Percentiles rank a stretch among this genome's conserved stretches.
These are phyloP conservation scores for Halcyon malimbica DNA, from an alignment of 2,113 vertebrate genomes.

Conservation along the genomic window DNA sequence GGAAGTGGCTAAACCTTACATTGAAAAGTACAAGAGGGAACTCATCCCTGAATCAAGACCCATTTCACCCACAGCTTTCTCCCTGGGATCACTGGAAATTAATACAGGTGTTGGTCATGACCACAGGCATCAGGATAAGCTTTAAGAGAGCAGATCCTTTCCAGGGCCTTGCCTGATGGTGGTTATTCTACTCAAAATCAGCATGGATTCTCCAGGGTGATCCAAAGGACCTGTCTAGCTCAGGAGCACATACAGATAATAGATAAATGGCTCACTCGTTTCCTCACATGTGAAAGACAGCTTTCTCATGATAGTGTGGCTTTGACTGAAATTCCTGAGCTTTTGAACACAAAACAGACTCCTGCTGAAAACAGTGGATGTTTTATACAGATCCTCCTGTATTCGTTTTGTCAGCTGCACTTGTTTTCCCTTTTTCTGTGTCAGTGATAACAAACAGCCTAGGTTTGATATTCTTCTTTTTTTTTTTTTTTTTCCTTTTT, in stretches of 20 bases:
- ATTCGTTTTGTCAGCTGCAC: neutral
- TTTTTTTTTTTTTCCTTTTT: neutral
- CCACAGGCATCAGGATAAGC: constrained; percentile 40
- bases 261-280: neutral
- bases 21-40: constrained; percentile 92
- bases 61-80: constrained; percentile 92
- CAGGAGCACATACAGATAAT: neutral
- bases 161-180: neutral
- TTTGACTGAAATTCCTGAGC: neutral
- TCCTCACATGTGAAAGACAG: neutral
- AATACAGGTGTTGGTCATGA: constrained; percentile 17
- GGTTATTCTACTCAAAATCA: accelerated
- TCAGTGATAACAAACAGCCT: neutral
- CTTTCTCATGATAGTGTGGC: neutral
- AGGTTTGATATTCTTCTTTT: neutral
- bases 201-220: neutral
- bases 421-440: neutral
- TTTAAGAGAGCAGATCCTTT: constrained; percentile 13
- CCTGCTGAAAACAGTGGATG: neutral
- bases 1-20: constrained; percentile 93
- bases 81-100: constrained; percentile 78
- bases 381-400: neutral
- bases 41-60: constrained; percentile 91
- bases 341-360: neutral
- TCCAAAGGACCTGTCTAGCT: neutral